phyloP scores from a whole-genome alignment of 2,797 vertebrate species.

The Chelidonichthys spinosus region DNA sequence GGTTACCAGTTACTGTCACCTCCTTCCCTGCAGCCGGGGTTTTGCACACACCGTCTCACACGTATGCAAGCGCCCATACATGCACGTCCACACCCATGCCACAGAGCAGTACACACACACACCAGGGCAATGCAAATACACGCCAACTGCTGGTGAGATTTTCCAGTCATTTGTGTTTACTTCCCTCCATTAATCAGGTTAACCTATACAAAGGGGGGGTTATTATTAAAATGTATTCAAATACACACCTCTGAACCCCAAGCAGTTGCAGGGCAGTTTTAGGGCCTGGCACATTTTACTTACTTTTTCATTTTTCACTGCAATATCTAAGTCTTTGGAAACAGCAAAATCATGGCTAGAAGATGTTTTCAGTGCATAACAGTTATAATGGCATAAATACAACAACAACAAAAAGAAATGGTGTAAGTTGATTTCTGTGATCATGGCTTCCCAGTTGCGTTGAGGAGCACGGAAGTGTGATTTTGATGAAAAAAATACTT shows the following conservation, averaged over 20 bases:
- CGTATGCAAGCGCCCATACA: background rate
- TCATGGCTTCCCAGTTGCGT: background rate
- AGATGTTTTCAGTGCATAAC: background rate
- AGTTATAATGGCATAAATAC: background rate
- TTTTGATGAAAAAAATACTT: background rate
- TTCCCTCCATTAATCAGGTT: background rate
- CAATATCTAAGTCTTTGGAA: background rate
- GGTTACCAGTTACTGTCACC: slow-evolving; percentile 75
- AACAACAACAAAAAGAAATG: background rate
- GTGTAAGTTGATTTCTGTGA: background rate
- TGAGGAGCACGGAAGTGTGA: background rate
- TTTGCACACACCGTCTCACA: slow-evolving; percentile 3
- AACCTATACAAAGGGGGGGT: too few species aligned
- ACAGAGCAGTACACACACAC: background rate
- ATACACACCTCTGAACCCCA: background rate
- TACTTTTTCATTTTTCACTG: background rate
- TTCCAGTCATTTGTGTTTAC: slow-evolving; percentile 22
- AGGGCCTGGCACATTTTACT: background rate
- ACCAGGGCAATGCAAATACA: slow-evolving; percentile 19
- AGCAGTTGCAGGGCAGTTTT: background rate
- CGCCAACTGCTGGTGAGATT: slow-evolving; percentile 18
- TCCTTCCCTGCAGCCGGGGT: slow-evolving; percentile 70
- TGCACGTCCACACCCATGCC: background rate
- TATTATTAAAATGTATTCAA: background rate
- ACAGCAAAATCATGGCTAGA: background rate